phyloP scores from a whole-genome alignment of 2,113 vertebrate genomes.

The Pimephales promelas region DNA sequence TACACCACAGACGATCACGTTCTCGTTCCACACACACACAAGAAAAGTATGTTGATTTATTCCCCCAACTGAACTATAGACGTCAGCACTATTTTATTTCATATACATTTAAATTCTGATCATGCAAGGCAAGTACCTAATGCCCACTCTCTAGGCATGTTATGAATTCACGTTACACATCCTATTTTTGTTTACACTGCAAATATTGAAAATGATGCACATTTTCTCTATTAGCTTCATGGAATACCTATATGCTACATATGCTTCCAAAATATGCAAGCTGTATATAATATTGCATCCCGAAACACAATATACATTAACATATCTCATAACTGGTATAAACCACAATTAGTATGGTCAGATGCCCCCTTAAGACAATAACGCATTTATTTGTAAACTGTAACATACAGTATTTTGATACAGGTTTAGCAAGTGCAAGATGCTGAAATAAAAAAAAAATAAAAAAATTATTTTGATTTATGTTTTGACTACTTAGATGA shows the following conservation, averaged over 20 bases:
- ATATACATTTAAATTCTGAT: neutral
- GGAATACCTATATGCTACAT: neutral
- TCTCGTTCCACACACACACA: neutral
- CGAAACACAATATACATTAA: neutral
- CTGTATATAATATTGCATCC: neutral
- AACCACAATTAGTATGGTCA: neutral
- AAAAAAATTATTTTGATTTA: neutral
- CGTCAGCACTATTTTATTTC: neutral
- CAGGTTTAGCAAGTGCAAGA: no score
- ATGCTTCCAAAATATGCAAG: neutral
- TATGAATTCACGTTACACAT: neutral
- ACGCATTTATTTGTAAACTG: no score
- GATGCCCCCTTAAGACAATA: no score
- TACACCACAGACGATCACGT: neutral
- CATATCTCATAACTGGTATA: neutral
- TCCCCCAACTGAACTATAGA: neutral
- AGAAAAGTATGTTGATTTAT: constrained; percentile 1
- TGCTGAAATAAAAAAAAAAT: no score
- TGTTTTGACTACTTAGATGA: neutral
- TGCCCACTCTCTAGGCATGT: neutral
- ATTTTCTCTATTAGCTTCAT: neutral
- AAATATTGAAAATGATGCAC: neutral
- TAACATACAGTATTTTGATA: no score
- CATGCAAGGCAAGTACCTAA: neutral
- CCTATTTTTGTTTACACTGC: neutral